Conservation (phyloP, 2,113 vertebrate species). For the Herpetotheres cachinnans region DNA sequence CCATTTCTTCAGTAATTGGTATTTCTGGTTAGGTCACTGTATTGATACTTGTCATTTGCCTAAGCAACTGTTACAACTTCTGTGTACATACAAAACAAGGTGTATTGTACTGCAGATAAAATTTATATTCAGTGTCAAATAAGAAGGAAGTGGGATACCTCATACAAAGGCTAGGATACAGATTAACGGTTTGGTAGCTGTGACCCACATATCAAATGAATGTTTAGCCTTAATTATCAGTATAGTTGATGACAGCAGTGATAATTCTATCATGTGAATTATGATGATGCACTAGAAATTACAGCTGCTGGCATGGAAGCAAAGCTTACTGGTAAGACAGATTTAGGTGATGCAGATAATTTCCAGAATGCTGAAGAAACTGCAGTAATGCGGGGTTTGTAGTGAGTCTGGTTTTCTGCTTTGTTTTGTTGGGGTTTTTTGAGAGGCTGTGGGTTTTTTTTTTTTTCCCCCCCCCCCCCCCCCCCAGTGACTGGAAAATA, state of each 20-base stretch:
- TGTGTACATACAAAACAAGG: background rate
- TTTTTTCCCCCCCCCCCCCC: no score
- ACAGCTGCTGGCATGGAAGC: background rate
- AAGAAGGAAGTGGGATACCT: background rate
- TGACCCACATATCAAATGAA: background rate
- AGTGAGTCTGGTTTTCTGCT: background rate
- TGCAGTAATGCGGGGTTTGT: background rate
- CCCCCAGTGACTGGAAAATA: background rate
- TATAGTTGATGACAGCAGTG: background rate
- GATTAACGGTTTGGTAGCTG: background rate
- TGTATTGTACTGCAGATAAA: background rate
- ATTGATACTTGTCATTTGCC: background rate
- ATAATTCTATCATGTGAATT: background rate
- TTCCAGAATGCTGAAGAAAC: background rate
- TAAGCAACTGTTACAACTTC: background rate
- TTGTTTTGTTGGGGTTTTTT: background rate
- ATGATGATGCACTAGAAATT: background rate
- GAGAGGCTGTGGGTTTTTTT: no score
- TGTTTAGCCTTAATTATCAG: background rate
- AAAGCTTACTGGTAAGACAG: background rate
- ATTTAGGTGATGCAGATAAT: background rate
- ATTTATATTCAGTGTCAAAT: background rate
- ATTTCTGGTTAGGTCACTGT: background rate
- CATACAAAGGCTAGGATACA: background rate
- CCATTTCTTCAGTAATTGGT: background rate